A percentile compares a stretch with the other conserved stretches of the same genome.
Conservation (phyloP, 2,888 invertebrate genomes). For the Cheilosia vulpina region DNA sequence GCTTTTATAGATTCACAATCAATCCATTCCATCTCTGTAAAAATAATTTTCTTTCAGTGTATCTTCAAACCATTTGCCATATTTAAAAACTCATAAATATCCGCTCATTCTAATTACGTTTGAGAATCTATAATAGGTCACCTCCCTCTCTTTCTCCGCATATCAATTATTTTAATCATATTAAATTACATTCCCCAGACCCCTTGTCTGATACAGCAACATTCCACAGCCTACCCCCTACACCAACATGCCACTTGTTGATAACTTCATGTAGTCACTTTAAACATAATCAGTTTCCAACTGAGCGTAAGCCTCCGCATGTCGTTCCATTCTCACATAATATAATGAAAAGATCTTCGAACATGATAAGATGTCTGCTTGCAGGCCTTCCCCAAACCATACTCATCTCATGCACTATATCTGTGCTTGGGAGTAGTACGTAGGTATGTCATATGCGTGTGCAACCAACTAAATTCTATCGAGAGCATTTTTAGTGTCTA, state of each 20-base stretch:
- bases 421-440: slow-evolving; percentile 11
- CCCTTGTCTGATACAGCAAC: neutral
- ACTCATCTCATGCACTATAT: slow-evolving; percentile 33
- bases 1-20: too few relatives aligned
- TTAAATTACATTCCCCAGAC: slow-evolving; percentile 23
- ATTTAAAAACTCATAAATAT: neutral
- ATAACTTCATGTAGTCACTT: slow-evolving; percentile 17
- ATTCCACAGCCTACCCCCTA: neutral
- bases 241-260: neutral
- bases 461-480: neutral
- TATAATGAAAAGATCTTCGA: neutral
- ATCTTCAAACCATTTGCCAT: too few relatives aligned
- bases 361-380: slow-evolving; percentile 16
- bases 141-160: slow-evolving; percentile 39
- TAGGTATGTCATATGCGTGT: neutral
- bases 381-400: slow-evolving; percentile 27
- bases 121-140: slow-evolving; percentile 47
- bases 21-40: too few relatives aligned
- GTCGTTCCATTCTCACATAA: slow-evolving; percentile 9
- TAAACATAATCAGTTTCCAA: slow-evolving; percentile 34
- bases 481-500: neutral
- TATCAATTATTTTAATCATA: slow-evolving; percentile 49
- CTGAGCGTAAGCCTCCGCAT: neutral
- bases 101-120: slow-evolving; percentile 36
- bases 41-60: too few relatives aligned